Percentiles rank a stretch among this genome's conserved stretches.
Evolutionary conservation across 2,888 invertebrate genomes (phyloP).

Genomic region (Trachelus iudaicus): DNA sequence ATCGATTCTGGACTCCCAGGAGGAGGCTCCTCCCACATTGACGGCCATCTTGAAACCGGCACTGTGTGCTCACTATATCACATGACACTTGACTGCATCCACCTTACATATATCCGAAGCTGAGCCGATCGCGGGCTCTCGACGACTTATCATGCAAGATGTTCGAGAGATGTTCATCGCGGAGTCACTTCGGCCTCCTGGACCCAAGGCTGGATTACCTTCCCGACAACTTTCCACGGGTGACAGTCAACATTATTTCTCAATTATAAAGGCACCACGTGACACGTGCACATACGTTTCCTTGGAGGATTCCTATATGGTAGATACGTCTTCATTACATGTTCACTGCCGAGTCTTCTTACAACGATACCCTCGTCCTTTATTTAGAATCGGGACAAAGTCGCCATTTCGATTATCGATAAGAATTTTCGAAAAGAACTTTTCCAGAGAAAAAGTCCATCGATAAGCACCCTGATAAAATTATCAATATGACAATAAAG

Average conservation of each 20-base stretch:
- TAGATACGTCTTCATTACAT: background rate
- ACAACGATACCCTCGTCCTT: background rate
- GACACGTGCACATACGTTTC: background rate
- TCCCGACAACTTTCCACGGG: background rate
- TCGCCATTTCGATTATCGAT: background rate
- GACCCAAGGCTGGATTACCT: background rate
- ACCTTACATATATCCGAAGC: conserved; percentile 36
- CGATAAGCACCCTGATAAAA: background rate
- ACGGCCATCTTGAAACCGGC: conserved; percentile 64
- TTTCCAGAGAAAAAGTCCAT: background rate
- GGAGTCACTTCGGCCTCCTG: background rate
- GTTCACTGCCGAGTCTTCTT: background rate
- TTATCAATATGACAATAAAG: background rate
- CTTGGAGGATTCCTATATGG: background rate
- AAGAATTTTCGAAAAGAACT: background rate
- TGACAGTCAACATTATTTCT: background rate
- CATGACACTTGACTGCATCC: conserved; percentile 61
- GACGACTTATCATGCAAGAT: background rate
- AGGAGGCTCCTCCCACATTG: conserved; percentile 64
- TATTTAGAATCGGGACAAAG: background rate
- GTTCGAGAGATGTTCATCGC: conserved; percentile 1
- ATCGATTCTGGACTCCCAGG: conserved; percentile 62
- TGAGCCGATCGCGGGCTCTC: background rate
- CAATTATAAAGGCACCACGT: background rate
- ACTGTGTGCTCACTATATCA: conserved; percentile 57